Evolutionary conservation across 2,888 invertebrate species (phyloP).

Genomic region (Alcis repandata): DNA sequence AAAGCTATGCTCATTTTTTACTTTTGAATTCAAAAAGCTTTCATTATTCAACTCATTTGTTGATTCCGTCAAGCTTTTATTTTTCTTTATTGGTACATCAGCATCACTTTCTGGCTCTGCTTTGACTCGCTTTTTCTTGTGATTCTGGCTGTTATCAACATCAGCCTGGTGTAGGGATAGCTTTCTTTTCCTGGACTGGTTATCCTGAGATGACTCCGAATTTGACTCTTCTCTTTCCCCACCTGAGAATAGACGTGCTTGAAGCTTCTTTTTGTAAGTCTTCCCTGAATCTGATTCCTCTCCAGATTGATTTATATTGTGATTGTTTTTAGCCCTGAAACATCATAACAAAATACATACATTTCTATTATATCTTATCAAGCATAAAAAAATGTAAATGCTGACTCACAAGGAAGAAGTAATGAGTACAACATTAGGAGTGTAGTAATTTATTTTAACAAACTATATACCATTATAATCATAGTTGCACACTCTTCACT

Average conservation of each 20-base stretch:
- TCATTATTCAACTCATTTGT: slow-evolving; percentile 49
- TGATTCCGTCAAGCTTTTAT: slow-evolving; percentile 15
- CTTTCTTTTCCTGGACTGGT: slow-evolving; percentile 38
- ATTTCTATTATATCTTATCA: background rate
- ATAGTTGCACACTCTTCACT: too few species aligned
- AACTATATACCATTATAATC: too few species aligned
- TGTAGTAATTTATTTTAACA: too few species aligned
- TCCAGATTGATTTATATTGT: slow-evolving; percentile 25
- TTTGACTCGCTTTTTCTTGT: slow-evolving; percentile 55
- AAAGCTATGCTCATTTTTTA: slow-evolving; percentile 60
- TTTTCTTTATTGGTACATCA: slow-evolving; percentile 56
- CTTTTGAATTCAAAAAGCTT: slow-evolving; percentile 58
- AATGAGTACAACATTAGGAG: too few species aligned
- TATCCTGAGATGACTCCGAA: background rate
- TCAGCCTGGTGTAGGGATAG: slow-evolving; percentile 40
- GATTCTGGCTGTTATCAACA: slow-evolving; percentile 29
- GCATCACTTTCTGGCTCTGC: slow-evolving; percentile 63
- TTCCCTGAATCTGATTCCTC: slow-evolving; percentile 42
- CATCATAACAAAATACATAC: background rate
- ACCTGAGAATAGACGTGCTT: slow-evolving; percentile 31
- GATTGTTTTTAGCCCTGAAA: slow-evolving; percentile 37
- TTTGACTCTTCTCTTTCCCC: background rate
- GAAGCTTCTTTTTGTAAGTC: slow-evolving; percentile 40
- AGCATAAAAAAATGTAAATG: too few species aligned
- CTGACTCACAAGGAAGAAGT: too few species aligned